Evolutionary conservation across 1,140 invertebrate genomes (phyloP).

Genomic region (Stegodyphus mimosarum): DNA sequence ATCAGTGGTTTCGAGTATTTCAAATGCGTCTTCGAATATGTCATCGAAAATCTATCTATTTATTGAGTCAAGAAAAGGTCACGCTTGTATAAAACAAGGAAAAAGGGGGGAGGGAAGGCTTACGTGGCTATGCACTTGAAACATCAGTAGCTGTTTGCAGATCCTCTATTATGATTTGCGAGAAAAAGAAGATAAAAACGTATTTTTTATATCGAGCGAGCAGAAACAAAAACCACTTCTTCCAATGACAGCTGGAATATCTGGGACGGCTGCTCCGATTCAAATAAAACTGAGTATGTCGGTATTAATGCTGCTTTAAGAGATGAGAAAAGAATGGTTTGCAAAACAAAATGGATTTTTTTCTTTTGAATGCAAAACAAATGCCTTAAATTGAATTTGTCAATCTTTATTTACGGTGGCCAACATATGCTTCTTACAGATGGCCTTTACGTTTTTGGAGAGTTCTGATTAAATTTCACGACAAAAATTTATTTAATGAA

Average conservation of each 20-base stretch:
- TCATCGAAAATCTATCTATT: conserved; percentile 52
- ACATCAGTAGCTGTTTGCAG: conserved; percentile 34
- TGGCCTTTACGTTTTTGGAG: too few species aligned
- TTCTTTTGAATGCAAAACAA: conserved; percentile 16
- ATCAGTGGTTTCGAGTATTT: not conserved
- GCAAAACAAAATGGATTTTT: not conserved
- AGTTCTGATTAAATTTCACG: too few species aligned
- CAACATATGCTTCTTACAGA: conserved; percentile 5
- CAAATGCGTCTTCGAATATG: conserved; percentile 34
- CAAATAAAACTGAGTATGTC: too few species aligned
- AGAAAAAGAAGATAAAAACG: conserved; percentile 5
- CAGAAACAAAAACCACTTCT: conserved; percentile 1
- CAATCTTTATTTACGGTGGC: conserved; percentile 46
- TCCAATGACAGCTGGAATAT: conserved; percentile 23
- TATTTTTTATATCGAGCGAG: conserved; percentile 14
- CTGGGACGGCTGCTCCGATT: conserved; percentile 4
- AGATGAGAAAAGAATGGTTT: too few species aligned
- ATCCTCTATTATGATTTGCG: not conserved
- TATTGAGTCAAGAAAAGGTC: conserved; percentile 49
- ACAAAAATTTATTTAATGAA: too few species aligned
- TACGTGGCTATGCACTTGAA: conserved; percentile 6
- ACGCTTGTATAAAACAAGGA: conserved; percentile 31
- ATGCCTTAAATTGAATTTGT: conserved; percentile 54
- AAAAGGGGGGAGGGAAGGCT: not conserved
- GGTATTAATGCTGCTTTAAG: too few species aligned